Evolutionary conservation across 2,797 vertebrate species (phyloP).

Genomic region (Chloroceryle amazona): DNA sequence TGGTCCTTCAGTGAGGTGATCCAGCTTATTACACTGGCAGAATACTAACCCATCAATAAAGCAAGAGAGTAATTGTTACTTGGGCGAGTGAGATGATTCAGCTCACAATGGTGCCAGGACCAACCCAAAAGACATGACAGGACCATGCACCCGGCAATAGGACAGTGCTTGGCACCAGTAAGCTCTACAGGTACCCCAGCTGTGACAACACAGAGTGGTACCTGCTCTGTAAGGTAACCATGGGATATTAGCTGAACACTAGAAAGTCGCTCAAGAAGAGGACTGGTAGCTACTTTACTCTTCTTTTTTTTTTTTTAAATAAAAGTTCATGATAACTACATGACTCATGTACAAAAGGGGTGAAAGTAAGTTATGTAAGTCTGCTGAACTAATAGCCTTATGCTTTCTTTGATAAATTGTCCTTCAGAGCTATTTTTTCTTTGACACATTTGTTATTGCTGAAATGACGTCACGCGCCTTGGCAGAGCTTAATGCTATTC

Average conservation of each 20-base stretch:
- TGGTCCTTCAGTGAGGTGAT: not conserved
- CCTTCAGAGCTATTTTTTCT: slow-evolving; percentile 18
- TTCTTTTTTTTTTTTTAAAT: not conserved
- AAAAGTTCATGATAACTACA: not conserved
- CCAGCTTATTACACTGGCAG: not conserved
- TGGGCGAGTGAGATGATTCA: slow-evolving; percentile 16
- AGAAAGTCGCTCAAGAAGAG: not conserved
- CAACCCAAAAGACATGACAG: not conserved
- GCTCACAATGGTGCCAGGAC: not conserved
- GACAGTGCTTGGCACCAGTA: not conserved
- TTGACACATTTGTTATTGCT: slow-evolving; percentile 49
- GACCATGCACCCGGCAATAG: not conserved
- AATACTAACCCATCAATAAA: not conserved
- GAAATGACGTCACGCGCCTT: not conserved
- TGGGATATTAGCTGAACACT: not conserved
- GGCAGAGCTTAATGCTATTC: slow-evolving; percentile 15
- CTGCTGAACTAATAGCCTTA: not conserved
- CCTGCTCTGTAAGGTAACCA: not conserved
- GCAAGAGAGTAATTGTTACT: not conserved
- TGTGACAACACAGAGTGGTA: not conserved
- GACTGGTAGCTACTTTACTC: not conserved
- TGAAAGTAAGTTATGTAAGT: slow-evolving; percentile 4
- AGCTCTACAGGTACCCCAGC: not conserved
- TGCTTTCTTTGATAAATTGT: not conserved
- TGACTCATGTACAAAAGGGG: not conserved